These are phyloP conservation scores for Gisinianus flammeolus DNA, from an alignment of 2,888 invertebrate genomes.

Conservation along the genomic window DNA sequence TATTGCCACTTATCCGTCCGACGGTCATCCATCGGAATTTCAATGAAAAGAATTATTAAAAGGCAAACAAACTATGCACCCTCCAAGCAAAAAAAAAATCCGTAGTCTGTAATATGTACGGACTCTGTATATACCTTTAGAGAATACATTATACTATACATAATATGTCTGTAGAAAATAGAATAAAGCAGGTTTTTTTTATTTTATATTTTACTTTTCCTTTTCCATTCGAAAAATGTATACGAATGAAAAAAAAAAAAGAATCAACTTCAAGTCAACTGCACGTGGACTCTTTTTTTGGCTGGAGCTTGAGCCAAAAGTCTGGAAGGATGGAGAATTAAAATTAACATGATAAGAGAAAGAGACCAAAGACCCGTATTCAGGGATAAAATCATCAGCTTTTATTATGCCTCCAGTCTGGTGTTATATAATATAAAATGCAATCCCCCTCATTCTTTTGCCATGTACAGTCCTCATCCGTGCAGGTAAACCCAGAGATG, in stretches of 20 bases:
- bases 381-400: constrained; percentile 34
- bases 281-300: background rate
- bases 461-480: background rate
- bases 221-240: background rate
- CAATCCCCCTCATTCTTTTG: too few relatives aligned
- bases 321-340: constrained; percentile 20
- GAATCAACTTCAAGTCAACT: background rate
- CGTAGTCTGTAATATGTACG: too few relatives aligned
- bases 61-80: too few relatives aligned
- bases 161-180: too few relatives aligned
- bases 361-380: constrained; percentile 27
- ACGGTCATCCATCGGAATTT: too few relatives aligned
- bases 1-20: too few relatives aligned
- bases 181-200: background rate
- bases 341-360: constrained; percentile 37
- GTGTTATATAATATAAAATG: too few relatives aligned
- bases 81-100: too few relatives aligned
- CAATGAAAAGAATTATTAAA: too few relatives aligned
- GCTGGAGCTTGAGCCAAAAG: constrained; percentile 6
- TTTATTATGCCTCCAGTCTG: constrained; percentile 25
- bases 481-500: background rate
- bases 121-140: too few relatives aligned
- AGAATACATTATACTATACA: too few relatives aligned
- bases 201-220: background rate
- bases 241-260: background rate